These are phyloP conservation scores for Eulemur macaco DNA, from an alignment of 2,113 vertebrate genomes.

Conservation along the genomic window DNA sequence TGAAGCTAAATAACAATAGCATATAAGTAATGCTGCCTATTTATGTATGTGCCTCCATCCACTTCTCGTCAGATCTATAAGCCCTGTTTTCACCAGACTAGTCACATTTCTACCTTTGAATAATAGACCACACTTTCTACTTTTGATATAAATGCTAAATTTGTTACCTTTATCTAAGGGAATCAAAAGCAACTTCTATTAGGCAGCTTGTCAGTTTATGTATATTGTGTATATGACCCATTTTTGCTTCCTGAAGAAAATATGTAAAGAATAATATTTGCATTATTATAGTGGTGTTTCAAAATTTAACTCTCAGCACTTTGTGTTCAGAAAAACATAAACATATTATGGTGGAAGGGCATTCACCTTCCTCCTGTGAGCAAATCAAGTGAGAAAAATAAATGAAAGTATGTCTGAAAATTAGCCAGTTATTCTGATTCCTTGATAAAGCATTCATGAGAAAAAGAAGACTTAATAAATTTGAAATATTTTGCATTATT, in stretches of 20 bases:
- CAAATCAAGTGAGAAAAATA: not conserved
- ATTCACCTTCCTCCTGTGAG: not conserved
- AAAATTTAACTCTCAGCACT: not conserved
- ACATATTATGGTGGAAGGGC: not conserved
- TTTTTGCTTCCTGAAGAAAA: not conserved
- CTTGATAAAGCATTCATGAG: constrained; percentile 34
- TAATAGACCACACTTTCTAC: not conserved
- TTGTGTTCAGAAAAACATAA: not conserved
- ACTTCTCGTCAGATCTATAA: not conserved
- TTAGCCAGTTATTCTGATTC: not conserved
- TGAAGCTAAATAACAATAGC: not conserved
- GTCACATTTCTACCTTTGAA: not conserved
- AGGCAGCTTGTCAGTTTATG: not conserved
- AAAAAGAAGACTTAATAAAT: not conserved
- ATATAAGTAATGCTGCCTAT: not conserved
- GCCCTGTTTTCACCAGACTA: not conserved
- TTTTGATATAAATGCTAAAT: not conserved
- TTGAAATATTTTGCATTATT: constrained; percentile 49
- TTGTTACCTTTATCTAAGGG: not conserved
- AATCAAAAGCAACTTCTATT: not conserved
- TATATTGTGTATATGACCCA: not conserved
- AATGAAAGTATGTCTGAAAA: not conserved
- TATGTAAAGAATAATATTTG: not conserved
- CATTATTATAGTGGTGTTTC: not conserved
- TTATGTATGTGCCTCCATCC: not conserved